A percentile compares a stretch with the other conserved stretches of the same genome.
These are phyloP conservation scores for Origma solitaria DNA, from an alignment of 2,113 vertebrate genomes.

Conservation along the genomic window DNA sequence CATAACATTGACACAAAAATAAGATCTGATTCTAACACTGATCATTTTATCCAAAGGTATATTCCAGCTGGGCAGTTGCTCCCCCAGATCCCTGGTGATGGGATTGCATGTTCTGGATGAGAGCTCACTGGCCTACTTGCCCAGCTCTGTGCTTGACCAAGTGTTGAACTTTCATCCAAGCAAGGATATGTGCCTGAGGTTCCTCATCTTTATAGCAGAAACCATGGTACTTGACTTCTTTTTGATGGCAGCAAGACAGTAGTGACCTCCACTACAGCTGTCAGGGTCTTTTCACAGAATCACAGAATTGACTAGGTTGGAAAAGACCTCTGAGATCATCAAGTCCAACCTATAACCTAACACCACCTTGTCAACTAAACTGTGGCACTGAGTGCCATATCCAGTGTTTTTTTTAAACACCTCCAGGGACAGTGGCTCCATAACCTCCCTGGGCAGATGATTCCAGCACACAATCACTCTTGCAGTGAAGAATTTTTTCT, in stretches of 20 bases:
- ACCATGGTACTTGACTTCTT: neutral
- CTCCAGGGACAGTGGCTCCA: fast-evolving
- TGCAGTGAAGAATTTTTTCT: neutral
- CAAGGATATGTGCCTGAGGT: neutral
- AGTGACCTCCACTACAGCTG: neutral
- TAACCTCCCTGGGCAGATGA: neutral
- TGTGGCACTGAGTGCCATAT: neutral
- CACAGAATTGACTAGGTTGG: neutral
- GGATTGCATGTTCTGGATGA: neutral
- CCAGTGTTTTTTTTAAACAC: neutral
- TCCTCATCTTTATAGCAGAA: neutral
- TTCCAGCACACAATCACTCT: neutral
- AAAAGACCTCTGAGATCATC: neutral
- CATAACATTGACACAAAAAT: neutral
- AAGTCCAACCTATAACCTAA: neutral
- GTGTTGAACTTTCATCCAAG: neutral
- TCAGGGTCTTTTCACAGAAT: neutral
- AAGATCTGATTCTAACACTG: neutral
- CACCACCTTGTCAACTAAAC: neutral
- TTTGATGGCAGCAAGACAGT: neutral
- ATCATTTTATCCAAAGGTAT: neutral
- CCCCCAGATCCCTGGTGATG: neutral
- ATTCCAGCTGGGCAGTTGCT: neutral
- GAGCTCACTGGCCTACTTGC: fast-evolving
- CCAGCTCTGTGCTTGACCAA: neutral